Evolutionary conservation across 2,113 vertebrate species (phyloP).

Genomic region (Ceuthmochares aereus): DNA sequence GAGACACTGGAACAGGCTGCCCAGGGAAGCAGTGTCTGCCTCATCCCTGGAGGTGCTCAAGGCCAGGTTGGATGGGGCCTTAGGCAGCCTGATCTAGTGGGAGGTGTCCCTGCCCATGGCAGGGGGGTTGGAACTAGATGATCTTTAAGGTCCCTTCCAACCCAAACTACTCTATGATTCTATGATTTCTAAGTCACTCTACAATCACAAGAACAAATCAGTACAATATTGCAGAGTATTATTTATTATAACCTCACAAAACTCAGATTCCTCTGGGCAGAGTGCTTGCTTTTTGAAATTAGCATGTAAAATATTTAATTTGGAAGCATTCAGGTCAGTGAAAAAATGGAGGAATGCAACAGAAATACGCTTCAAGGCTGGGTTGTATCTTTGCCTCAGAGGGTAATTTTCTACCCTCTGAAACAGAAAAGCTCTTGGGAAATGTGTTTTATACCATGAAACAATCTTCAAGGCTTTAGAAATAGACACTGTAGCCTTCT

Average conservation of each 20-base stretch:
- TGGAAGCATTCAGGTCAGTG: not conserved
- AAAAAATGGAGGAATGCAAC: not conserved
- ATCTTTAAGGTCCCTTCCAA: too few species aligned
- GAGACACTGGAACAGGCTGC: too few species aligned
- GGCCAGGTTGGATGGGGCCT: too few species aligned
- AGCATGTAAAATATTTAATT: not conserved
- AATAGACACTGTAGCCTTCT: not conserved
- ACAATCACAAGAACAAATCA: fast-evolving
- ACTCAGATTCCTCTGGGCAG: not conserved
- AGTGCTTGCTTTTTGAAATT: not conserved
- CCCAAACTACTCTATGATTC: too few species aligned
- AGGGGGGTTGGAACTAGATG: too few species aligned
- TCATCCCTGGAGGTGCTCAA: too few species aligned
- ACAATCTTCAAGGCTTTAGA: not conserved
- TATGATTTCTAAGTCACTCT: not conserved
- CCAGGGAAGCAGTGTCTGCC: too few species aligned
- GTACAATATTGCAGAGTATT: fast-evolving
- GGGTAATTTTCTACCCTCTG: not conserved
- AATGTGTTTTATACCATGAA: not conserved
- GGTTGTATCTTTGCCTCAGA: not conserved
- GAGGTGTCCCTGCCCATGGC: too few species aligned
- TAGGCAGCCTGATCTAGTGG: too few species aligned
- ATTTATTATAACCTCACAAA: not conserved
- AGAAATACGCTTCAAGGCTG: not conserved
- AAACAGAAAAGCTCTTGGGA: not conserved